Conservation (phyloP, 1,140 invertebrate genomes). For the Bicyclus anynana region DNA sequence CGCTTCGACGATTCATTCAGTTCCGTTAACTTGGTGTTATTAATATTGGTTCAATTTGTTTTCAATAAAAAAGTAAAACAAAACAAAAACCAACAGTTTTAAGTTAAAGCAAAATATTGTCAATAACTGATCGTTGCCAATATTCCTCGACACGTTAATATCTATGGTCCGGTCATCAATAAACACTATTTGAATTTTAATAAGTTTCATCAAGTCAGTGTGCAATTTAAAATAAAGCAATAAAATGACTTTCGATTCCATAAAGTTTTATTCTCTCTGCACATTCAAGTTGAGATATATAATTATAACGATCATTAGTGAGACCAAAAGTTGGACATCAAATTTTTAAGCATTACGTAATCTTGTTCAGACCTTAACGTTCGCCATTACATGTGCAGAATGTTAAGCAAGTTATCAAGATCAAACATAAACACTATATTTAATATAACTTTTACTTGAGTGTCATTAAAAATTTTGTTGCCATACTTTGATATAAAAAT, state of each 20-base stretch:
- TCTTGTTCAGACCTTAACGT: constrained; percentile 7
- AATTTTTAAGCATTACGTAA: constrained; percentile 8
- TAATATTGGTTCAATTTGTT: not conserved
- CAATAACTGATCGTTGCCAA: not conserved
- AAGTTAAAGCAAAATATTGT: not conserved
- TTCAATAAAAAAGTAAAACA: not conserved
- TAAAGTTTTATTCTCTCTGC: constrained; percentile 17
- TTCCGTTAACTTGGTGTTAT: constrained; percentile 3
- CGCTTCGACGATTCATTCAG: constrained; percentile 5
- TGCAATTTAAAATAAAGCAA: constrained; percentile 17
- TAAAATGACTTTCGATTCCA: constrained; percentile 29
- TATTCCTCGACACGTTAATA: not conserved
- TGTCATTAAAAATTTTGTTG: not conserved
- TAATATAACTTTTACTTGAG: not conserved
- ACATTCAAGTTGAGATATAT: constrained; percentile 6
- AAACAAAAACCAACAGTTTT: not conserved
- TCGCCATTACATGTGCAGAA: not conserved
- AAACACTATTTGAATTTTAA: constrained; percentile 7
- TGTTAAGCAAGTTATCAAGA: not conserved
- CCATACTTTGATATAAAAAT: not conserved
- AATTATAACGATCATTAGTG: constrained; percentile 10
- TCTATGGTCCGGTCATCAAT: not conserved
- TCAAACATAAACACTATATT: not conserved
- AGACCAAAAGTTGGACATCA: not conserved
- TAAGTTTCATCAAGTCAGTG: constrained; percentile 7